Base-by-base conservation (phyloP, 2,113 vertebrate genomes). In the Pelusios castaneus region DNA sequence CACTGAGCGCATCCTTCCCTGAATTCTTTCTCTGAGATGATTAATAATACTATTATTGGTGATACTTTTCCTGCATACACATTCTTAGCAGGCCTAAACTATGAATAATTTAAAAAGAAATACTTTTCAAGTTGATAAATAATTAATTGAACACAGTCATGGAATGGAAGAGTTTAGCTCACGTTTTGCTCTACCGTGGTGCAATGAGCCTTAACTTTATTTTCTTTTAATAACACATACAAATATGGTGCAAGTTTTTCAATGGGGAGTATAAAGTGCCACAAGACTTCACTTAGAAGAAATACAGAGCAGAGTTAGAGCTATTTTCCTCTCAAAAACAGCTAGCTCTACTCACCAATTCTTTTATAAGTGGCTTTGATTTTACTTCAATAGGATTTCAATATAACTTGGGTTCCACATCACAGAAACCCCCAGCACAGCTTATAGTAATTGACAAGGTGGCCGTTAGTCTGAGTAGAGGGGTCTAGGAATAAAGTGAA, bases 31-130 rank as follows among this genome's bases (percentile, higher is more conserved):
- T 88, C 79, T 58, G 88, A 89, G 81, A 90, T 89, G 95, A 93
- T 76, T 94, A 93, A 95, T 90, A 88, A 89, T 85, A 47, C 84
- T 43, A 87, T 95, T 95, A 90, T 82, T 82, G 19, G 31, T 73
- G 89, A 70, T 82, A 41, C 81, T 89, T 90, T n/a, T 55, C 81
- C n/a, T 54, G 41, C 17, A 70, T n/a, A 73, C 58, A 86, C 55
- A 56, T 87, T 76, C 79, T 89, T 80, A 60, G 80, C 41, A 82
- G 76, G 34, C 54, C 79, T 83, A 58, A 56, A 19, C 47, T 16
- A 29, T 52, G 79, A 90, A 88, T 89, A 90, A 84, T 83, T 31
- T 77, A 76, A 80, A 90, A 38, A 79, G 58, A 89, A 93, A 85
- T 13, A 45, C 29, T 75, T 78, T 49, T 85, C 82, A 89, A 29